These are phyloP conservation scores for Noctua janthe DNA, from an alignment of 2,888 invertebrate genomes.

Conservation along the genomic window DNA sequence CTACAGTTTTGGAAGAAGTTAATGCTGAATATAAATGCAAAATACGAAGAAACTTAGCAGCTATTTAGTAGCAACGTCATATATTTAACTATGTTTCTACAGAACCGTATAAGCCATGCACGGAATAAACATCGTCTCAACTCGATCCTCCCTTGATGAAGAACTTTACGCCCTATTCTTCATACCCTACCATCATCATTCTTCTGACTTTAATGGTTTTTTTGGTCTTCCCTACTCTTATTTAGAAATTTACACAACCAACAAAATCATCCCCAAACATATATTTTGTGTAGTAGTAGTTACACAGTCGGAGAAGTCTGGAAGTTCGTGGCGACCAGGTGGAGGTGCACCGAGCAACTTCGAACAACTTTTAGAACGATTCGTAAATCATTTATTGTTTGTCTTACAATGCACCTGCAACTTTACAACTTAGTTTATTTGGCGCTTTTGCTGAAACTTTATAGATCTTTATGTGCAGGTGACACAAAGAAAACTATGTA, in stretches of 20 bases:
- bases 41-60: background rate
- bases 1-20: background rate
- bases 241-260: background rate
- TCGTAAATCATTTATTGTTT: constrained; percentile 37
- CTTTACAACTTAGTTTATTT: background rate
- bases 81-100: background rate
- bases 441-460: background rate
- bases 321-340: constrained; percentile 27
- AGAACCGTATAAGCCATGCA: background rate
- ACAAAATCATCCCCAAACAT: constrained; percentile 4
- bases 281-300: constrained; percentile 6
- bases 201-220: background rate
- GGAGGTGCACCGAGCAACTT: constrained; percentile 29
- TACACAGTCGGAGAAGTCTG: constrained; percentile 17
- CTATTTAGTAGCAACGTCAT: constrained; percentile 2
- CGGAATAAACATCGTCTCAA: too few species aligned
- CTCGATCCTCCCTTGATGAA: background rate
- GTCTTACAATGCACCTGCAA: constrained; percentile 27
- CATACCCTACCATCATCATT: background rate
- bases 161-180: background rate
- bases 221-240: background rate
- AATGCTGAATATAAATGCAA: background rate
- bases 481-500: background rate
- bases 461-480: background rate
- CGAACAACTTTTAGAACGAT: constrained; percentile 40